These are phyloP conservation scores for Chroicocephalus ridibundus DNA, from an alignment of 2,113 vertebrate genomes.

Conservation along the genomic window DNA sequence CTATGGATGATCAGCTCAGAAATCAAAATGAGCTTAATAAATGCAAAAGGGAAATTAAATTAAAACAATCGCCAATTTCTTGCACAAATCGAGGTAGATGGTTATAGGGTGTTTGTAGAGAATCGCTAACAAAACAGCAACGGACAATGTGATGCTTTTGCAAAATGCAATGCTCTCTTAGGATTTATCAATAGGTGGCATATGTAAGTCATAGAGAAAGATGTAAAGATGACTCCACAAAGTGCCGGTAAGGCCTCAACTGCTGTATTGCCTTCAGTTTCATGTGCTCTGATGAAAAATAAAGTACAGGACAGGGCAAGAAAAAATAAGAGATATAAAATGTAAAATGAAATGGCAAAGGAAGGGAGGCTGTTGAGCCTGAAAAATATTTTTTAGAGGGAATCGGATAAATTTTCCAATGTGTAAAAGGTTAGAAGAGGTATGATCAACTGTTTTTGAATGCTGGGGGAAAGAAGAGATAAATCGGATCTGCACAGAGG, in stretches of 20 bases:
- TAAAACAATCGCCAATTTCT: neutral
- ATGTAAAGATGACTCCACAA: neutral
- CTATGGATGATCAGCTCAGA: neutral
- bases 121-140: neutral
- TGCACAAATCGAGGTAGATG: neutral
- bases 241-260: neutral
- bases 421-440: neutral
- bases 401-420: neutral
- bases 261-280: neutral
- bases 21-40: neutral
- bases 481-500: neutral
- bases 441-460: neutral
- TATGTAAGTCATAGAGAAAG: slow-evolving; percentile 50
- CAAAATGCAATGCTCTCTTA: slow-evolving; percentile 44
- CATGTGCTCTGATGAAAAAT: neutral
- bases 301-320: neutral
- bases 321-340: neutral
- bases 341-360: neutral
- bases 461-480: neutral
- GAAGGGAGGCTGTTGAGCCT: neutral
- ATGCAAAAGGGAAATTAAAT: neutral
- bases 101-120: neutral
- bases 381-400: neutral
- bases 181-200: slow-evolving; percentile 69
- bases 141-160: neutral